Evolutionary conservation across 2,797 vertebrate genomes (phyloP).

Genomic region (Danio albolineatus): DNA sequence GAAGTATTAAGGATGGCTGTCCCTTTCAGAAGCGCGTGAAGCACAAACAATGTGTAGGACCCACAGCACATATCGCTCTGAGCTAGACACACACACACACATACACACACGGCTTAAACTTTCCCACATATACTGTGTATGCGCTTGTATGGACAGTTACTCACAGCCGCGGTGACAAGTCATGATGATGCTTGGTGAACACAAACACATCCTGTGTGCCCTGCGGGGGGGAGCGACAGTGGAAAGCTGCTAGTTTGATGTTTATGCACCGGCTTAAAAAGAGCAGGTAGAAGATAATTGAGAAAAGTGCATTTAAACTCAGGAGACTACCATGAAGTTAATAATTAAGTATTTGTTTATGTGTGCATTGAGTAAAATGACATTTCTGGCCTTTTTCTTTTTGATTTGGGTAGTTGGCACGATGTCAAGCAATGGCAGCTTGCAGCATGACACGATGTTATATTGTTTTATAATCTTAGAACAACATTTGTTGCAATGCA

Average conservation of each 20-base stretch:
- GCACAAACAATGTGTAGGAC: constrained; percentile 48
- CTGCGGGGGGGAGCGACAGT: constrained; percentile 3
- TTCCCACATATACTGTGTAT: constrained; percentile 26
- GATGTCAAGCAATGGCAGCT: not conserved
- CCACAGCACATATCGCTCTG: constrained; percentile 22
- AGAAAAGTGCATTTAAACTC: constrained; percentile 30
- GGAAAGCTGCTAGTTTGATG: constrained; percentile 18
- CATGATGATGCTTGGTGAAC: constrained; percentile 30
- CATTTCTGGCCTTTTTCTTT: not conserved
- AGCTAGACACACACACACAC: constrained; percentile 41
- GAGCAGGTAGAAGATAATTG: constrained; percentile 29
- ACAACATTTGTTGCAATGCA: not conserved
- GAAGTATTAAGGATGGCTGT: constrained; percentile 62
- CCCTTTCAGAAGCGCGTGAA: constrained; percentile 59
- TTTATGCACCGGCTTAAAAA: constrained; percentile 25
- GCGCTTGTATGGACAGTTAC: constrained; percentile 42
- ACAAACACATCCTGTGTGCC: constrained; percentile 35
- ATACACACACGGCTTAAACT: constrained; percentile 24
- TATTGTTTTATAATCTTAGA: not conserved
- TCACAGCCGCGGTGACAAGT: constrained; percentile 18
- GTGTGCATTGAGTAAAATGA: not conserved
- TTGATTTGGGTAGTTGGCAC: not conserved
- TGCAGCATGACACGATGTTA: not conserved
- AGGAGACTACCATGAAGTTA: not conserved
- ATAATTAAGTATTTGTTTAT: not conserved